Evolutionary conservation across 1,140 invertebrate species (phyloP).

Genomic region (Microplitis mediator): DNA sequence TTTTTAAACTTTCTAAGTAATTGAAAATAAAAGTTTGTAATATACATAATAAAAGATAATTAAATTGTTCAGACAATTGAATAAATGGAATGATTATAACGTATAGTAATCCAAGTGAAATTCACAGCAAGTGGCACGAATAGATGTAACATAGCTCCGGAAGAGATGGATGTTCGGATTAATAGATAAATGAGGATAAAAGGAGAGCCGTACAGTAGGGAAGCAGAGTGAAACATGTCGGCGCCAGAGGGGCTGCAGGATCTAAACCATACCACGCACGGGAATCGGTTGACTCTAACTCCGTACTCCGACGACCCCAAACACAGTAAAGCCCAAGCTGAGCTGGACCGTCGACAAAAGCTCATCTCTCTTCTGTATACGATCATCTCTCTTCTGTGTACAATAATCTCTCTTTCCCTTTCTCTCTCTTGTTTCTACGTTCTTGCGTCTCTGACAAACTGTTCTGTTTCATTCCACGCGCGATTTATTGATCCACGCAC

Average conservation of each 20-base stretch:
- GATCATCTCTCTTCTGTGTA: constrained; percentile 18
- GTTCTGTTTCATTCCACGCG: constrained; percentile 51
- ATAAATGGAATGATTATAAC: neutral
- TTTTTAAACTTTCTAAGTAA: neutral
- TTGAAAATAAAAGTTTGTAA: neutral
- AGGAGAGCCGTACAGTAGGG: neutral
- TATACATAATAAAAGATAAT: neutral
- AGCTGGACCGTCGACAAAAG: constrained; percentile 13
- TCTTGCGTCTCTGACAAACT: constrained; percentile 47
- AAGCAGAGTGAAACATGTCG: constrained; percentile 4
- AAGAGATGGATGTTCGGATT: constrained; percentile 28
- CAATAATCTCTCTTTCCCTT: constrained; percentile 39
- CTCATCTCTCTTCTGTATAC: constrained; percentile 5
- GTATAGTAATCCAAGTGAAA: constrained; percentile 1
- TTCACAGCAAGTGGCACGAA: constrained; percentile 16
- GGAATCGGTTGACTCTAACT: constrained; percentile 41
- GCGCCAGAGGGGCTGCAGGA: constrained; percentile 9
- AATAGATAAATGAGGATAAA: constrained; percentile 30
- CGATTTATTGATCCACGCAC: constrained; percentile 63
- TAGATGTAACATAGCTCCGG: constrained; percentile 2
- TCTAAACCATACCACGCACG: constrained; percentile 12
- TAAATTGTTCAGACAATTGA: neutral
- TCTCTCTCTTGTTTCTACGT: constrained; percentile 36
- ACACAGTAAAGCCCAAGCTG: too few species aligned
- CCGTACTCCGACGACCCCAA: constrained; percentile 31